Evolutionary conservation across 2,888 invertebrate species (phyloP).

Genomic region (Crematogaster levior): DNA sequence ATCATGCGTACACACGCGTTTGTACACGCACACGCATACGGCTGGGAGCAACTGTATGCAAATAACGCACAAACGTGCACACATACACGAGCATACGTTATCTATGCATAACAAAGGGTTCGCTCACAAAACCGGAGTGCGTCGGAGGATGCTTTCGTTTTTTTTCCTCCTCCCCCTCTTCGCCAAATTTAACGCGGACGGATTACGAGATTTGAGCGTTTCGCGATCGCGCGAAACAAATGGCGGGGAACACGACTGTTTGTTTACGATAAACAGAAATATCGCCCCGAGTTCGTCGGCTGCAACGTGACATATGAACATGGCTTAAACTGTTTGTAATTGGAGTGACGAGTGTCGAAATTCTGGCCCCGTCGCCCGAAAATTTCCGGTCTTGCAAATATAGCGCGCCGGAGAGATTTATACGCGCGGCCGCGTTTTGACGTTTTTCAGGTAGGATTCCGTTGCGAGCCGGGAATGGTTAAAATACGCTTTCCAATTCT

Average conservation of each 20-base stretch:
- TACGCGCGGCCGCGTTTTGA: constrained; percentile 45
- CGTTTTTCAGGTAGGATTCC: constrained; percentile 36
- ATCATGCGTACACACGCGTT: not conserved
- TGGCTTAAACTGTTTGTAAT: constrained; percentile 55
- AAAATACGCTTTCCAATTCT: not conserved
- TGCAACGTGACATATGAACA: constrained; percentile 40
- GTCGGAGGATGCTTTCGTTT: constrained; percentile 40
- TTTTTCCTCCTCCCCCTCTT: constrained; percentile 9
- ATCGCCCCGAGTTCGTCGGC: constrained; percentile 44
- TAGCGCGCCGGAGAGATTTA: constrained; percentile 39
- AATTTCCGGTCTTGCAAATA: constrained; percentile 44
- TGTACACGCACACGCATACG: not conserved
- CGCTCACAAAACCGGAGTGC: constrained; percentile 30
- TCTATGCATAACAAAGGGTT: constrained; percentile 9
- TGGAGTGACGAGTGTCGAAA: constrained; percentile 53
- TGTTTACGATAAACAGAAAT: constrained; percentile 56
- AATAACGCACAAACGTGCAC: constrained; percentile 17
- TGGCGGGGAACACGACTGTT: constrained; percentile 42
- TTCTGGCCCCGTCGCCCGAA: constrained; percentile 27
- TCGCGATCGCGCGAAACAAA: constrained; percentile 48
- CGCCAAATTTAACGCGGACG: constrained; percentile 64
- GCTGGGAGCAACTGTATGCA: constrained; percentile 27
- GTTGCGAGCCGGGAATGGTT: not conserved
- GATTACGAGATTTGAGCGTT: constrained; percentile 55
- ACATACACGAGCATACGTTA: not conserved